phyloP scores from a whole-genome alignment of 2,113 vertebrate genomes.

The Sceloporus undulatus region DNA sequence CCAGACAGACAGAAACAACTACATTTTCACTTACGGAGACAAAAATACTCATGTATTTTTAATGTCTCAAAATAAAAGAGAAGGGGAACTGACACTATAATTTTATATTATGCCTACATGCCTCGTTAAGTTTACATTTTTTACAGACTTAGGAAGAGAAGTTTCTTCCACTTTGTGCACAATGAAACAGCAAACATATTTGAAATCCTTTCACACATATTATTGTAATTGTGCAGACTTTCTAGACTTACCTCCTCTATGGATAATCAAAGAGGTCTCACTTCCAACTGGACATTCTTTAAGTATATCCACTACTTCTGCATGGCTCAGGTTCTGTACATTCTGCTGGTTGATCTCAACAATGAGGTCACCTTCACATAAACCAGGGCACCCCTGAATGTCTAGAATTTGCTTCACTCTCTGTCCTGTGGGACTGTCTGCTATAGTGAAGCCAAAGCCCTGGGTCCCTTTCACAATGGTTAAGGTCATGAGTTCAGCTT shows the following conservation, averaged over 20 bases:
- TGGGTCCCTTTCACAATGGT: conserved; percentile 97
- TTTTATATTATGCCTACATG: conserved; percentile 49
- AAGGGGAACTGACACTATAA: conserved; percentile 46
- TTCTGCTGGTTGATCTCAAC: conserved; percentile 97
- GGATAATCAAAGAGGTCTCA: conserved; percentile 93
- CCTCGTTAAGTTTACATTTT: conserved; percentile 57
- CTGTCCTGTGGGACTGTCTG: conserved; percentile 94
- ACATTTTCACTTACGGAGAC: conserved; percentile 29
- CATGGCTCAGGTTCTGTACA: conserved; percentile 92
- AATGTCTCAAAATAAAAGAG: conserved; percentile 45
- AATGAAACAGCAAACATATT: conserved; percentile 12
- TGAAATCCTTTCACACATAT: conserved; percentile 73
- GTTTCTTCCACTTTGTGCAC: conserved; percentile 56
- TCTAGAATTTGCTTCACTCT: conserved; percentile 98
- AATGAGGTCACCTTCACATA: conserved; percentile 97
- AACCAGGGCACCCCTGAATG: conserved; percentile 94
- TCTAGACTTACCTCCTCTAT: conserved; percentile 90
- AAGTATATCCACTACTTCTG: conserved; percentile 98
- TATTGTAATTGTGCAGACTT: conserved; percentile 68
- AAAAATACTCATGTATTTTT: conserved; percentile 39
- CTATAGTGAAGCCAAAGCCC: conserved; percentile 98
- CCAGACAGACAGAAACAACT: conserved; percentile 2
- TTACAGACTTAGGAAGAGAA: conserved; percentile 53
- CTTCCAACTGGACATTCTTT: conserved; percentile 94
- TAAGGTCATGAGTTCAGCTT: conserved; percentile 95